These are phyloP conservation scores for Cottus gobio DNA, from an alignment of 2,113 vertebrate species.

Conservation along the genomic window DNA sequence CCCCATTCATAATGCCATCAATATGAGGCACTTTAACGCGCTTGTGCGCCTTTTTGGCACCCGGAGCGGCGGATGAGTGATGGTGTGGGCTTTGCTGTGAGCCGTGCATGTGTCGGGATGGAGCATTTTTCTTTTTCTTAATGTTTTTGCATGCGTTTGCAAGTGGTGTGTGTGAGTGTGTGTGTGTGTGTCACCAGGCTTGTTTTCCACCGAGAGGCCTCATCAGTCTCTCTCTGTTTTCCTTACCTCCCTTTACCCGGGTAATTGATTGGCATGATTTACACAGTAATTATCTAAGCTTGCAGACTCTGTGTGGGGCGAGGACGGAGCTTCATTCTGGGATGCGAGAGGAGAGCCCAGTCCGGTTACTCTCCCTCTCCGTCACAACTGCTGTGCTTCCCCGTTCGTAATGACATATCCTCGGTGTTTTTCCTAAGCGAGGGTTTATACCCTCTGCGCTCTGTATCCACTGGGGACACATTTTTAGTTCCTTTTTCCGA, in stretches of 20 bases:
- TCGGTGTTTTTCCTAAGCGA: constrained; percentile 57
- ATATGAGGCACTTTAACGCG: constrained; percentile 22
- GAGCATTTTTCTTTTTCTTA: background rate
- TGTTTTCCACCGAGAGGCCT: constrained; percentile 40
- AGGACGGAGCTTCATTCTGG: constrained; percentile 2
- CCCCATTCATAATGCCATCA: constrained; percentile 23
- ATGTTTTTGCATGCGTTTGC: constrained; percentile 17
- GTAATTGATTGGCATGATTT: constrained; percentile 65
- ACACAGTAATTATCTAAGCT: constrained; percentile 44
- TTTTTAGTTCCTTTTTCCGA: constrained; percentile 57
- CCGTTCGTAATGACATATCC: constrained; percentile 27
- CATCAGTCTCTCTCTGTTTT: constrained; percentile 52
- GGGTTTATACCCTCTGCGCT: constrained; percentile 47
- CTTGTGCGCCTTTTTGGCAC: background rate
- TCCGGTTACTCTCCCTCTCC: constrained; percentile 10
- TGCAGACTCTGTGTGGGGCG: constrained; percentile 10
- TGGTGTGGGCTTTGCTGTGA: background rate
- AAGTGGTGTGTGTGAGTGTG: constrained; percentile 7
- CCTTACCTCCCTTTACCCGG: constrained; percentile 37
- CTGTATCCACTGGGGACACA: constrained; percentile 55
- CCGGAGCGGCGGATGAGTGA: background rate
- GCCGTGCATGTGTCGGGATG: constrained; percentile 5
- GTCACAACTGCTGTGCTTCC: constrained; percentile 32
- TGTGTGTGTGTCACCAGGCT: constrained; percentile 17
- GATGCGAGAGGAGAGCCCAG: background rate